A percentile compares a stretch with the other conserved stretches of the same genome.
Conservation (phyloP, 2,888 invertebrate genomes). For the Hermaeophaga mercurialis region DNA sequence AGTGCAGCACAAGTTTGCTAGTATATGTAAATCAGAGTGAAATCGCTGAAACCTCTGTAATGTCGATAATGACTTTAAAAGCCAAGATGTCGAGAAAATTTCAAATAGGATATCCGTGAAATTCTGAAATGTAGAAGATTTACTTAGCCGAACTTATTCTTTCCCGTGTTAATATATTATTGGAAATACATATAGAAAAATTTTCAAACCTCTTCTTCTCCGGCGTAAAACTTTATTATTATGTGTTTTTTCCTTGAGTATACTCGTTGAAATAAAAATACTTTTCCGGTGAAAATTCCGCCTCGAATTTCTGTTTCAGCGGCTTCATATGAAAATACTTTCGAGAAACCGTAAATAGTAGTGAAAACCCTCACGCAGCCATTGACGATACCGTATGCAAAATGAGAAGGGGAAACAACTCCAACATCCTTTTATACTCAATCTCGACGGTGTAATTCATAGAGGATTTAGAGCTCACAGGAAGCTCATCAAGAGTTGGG, state of each 20-base stretch:
- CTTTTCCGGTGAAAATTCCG: neutral
- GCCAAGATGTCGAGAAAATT: too few species aligned
- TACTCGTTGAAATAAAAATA: constrained; percentile 1
- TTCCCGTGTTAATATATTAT: too few species aligned
- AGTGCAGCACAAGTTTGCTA: too few species aligned
- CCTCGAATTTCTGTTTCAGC: constrained; percentile 1
- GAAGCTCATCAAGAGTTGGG: constrained; percentile 55
- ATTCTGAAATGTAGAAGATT: too few species aligned
- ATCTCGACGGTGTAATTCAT: constrained; percentile 47
- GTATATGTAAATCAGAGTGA: too few species aligned
- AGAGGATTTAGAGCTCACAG: constrained; percentile 54
- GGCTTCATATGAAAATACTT: constrained; percentile 1
- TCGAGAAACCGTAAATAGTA: constrained; percentile 10
- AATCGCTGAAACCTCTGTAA: too few species aligned
- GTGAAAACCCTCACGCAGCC: constrained; percentile 6
- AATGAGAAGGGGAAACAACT: constrained; percentile 23
- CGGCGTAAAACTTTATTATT: neutral
- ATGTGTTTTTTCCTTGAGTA: neutral
- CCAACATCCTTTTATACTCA: constrained; percentile 12
- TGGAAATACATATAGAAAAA: too few species aligned
- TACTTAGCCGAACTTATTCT: too few species aligned
- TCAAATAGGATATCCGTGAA: too few species aligned
- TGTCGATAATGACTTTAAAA: too few species aligned
- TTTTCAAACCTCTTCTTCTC: too few species aligned
- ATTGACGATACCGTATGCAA: constrained; percentile 21